These are phyloP conservation scores for Sebastes kiyomatsui DNA, from an alignment of 2,797 vertebrate genomes.

Conservation along the genomic window DNA sequence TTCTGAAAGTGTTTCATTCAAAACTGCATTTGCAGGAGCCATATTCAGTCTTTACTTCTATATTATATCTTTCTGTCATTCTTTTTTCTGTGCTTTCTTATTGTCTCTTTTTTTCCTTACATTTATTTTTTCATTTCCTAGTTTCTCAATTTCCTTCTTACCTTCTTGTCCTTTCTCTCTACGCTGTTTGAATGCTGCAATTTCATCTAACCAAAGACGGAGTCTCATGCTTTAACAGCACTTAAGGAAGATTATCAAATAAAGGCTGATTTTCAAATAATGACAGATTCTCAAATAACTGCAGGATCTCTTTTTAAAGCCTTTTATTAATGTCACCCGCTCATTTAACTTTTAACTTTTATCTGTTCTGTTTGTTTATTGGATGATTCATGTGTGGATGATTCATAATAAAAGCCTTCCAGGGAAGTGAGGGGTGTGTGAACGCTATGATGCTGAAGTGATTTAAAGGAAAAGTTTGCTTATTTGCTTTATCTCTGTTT, in stretches of 20 bases:
- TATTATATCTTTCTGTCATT: not conserved
- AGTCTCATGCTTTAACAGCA: not conserved
- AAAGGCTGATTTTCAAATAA: not conserved
- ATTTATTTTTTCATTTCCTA: too few species aligned
- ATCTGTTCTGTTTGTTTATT: too few species aligned
- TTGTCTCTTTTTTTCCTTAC: not conserved
- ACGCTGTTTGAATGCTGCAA: not conserved
- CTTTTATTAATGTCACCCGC: too few species aligned
- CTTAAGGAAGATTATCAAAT: not conserved
- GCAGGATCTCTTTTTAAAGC: too few species aligned
- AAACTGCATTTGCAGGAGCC: not conserved
- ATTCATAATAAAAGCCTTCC: too few species aligned
- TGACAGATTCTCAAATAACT: not conserved
- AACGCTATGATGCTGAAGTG: too few species aligned
- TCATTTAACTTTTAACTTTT: too few species aligned
- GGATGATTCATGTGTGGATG: too few species aligned
- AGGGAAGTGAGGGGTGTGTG: too few species aligned
- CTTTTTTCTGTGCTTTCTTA: not conserved
- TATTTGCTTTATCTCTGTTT: too few species aligned
- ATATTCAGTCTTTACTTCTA: not conserved
- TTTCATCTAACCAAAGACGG: not conserved
- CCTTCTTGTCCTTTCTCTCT: not conserved
- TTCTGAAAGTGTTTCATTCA: not conserved
- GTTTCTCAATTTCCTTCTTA: not conserved
- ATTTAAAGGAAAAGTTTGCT: too few species aligned